A percentile compares a stretch with the other conserved stretches of the same genome.
phyloP scores from a whole-genome alignment of 2,797 vertebrate genomes.

The Gymnothorax reevesii region DNA sequence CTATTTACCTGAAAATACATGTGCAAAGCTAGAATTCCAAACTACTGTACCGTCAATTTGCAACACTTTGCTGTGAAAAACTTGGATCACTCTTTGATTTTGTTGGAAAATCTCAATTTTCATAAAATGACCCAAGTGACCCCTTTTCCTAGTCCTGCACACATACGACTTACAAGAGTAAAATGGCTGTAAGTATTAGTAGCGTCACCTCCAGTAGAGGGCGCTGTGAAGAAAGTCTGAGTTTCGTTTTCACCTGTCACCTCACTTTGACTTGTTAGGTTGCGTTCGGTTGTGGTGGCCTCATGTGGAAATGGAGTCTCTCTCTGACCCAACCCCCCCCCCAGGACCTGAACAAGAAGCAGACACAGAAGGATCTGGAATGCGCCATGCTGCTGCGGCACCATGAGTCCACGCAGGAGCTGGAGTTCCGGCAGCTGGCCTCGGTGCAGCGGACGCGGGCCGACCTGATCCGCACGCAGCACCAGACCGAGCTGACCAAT shows the following conservation, averaged over 20 bases:
- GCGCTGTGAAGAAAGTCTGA: neutral
- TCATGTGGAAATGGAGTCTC: neutral
- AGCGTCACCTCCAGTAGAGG: neutral
- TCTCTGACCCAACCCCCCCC: neutral
- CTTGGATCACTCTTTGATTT: too few species aligned
- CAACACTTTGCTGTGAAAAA: too few species aligned
- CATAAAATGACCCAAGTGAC: too few species aligned
- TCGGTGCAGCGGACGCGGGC: conserved; percentile 86
- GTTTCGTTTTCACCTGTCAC: neutral
- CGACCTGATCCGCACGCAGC: conserved; percentile 90
- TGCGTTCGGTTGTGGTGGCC: neutral
- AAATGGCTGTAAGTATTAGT: neutral
- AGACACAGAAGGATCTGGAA: conserved; percentile 91
- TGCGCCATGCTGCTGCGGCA: conserved; percentile 89
- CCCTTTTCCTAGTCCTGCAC: too few species aligned
- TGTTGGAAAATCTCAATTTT: too few species aligned
- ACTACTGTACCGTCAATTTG: too few species aligned
- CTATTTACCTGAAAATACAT: too few species aligned
- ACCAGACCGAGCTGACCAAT: conserved; percentile 93
- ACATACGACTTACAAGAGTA: too few species aligned
- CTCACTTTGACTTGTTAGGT: neutral
- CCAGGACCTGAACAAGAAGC: conserved; percentile 92
- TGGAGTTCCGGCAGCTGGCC: conserved; percentile 87
- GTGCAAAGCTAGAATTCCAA: too few species aligned
- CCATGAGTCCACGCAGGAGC: conserved; percentile 89